Evolutionary conservation across 2,888 invertebrate genomes (phyloP), one percentile per base, ranked within the genome.

Genomic region (Drosophila mercatorum): DNA sequence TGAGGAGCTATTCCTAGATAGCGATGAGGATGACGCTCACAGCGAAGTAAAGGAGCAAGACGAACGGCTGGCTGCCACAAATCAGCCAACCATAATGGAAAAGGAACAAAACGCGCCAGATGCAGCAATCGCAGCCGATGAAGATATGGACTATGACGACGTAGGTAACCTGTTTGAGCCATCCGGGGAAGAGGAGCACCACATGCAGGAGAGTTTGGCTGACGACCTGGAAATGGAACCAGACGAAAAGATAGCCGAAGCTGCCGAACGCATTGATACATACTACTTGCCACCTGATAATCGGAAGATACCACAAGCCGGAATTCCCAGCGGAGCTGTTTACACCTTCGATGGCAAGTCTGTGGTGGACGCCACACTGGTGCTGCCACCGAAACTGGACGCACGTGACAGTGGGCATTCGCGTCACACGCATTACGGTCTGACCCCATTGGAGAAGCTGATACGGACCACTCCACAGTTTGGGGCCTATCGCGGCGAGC

Each of bases 331-430:
- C n/a, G 94, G 94, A 28, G 94, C 95, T 0, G 95, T 96, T 34
- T 95, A 96, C 6, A 95, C 96, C 0, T 97, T 95, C 81, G 96
- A 97, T 81, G 97, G 96, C 0, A 96, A 96, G 92, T 95, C 94
- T 55, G 94, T 97, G 6, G 95, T 96, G 2, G 96, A 96, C 51
- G 93, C 94, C 26, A 94, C 94, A 1, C 90, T 95, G 51, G 94
- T 95, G 0, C 94, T 95, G 78, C 93, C 83, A 61, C 91, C 92
- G 41, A 92, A 91, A 66, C 73, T 92, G 14, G 91, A 91, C 62
- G 68, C 85, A 64, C 80, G 83, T 2, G 83, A 91, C 47, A 68
- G 36, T 14, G 80, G 75, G 3, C 71, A 68, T 26, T 63, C 73
- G n/a, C 79, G 85, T 0, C 84, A 74, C 10, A 78, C 80, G n/a